Percentiles rank a stretch among this genome's conserved stretches.
phyloP scores from a whole-genome alignment of 2,797 vertebrate species.

The Buceros bicornis region DNA sequence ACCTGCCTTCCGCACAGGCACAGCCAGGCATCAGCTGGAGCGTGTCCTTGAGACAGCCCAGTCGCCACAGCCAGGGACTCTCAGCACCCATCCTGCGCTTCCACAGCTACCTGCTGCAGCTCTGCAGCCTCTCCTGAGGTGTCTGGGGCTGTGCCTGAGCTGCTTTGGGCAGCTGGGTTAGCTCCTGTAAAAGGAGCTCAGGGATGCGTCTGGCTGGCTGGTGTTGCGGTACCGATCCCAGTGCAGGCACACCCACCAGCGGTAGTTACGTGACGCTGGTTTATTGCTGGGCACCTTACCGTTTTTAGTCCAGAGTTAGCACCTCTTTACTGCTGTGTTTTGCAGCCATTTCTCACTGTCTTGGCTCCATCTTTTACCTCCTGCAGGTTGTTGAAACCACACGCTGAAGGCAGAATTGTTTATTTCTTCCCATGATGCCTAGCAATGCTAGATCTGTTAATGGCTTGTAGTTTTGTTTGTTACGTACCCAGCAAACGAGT shows the following conservation, averaged over 20 bases:
- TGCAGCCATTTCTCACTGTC: not conserved
- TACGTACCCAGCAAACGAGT: not conserved
- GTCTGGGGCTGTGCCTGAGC: not conserved
- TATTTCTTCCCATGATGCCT: not conserved
- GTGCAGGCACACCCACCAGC: not conserved
- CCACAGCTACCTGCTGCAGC: not conserved
- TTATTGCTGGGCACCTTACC: not conserved
- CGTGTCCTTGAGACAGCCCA: accelerated
- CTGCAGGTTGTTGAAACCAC: not conserved
- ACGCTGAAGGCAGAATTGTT: not conserved
- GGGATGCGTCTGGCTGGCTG: not conserved
- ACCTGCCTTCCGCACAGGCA: accelerated
- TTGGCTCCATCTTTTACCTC: not conserved
- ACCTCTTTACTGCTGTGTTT: not conserved
- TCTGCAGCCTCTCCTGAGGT: not conserved
- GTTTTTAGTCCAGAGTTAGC: not conserved
- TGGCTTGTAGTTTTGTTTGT: not conserved
- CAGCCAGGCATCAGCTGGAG: accelerated
- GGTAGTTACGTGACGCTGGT: not conserved
- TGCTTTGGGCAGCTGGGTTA: not conserved
- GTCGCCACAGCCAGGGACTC: accelerated
- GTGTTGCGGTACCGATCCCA: not conserved
- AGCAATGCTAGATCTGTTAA: not conserved
- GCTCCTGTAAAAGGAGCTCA: not conserved
- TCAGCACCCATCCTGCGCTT: not conserved